Evolutionary conservation across 1,140 invertebrate species (phyloP).

Genomic region (Thaumatotibia leucotreta): DNA sequence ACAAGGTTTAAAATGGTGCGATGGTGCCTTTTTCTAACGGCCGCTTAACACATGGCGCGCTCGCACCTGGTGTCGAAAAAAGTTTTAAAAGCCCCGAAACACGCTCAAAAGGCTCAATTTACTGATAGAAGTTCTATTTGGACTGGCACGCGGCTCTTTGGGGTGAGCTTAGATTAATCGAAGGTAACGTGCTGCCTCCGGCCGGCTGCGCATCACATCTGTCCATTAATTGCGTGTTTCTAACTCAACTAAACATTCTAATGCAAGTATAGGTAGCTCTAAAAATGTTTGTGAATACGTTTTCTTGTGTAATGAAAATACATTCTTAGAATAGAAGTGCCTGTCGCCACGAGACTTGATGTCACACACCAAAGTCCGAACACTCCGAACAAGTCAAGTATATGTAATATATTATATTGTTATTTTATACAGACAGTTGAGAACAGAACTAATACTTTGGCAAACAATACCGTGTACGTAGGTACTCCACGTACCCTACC

Average conservation of each 20-base stretch:
- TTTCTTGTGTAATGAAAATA: too few relatives aligned
- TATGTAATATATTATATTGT: too few relatives aligned
- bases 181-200: background rate
- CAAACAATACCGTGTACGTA: too few relatives aligned
- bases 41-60: slow-evolving; percentile 22
- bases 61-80: slow-evolving; percentile 30
- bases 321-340: too few relatives aligned
- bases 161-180: background rate
- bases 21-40: slow-evolving; percentile 27
- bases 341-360: too few relatives aligned
- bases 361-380: too few relatives aligned
- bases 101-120: background rate
- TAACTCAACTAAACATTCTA: background rate
- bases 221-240: background rate
- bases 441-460: too few relatives aligned
- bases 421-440: too few relatives aligned
- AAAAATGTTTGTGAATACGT: background rate
- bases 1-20: background rate
- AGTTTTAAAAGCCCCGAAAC: slow-evolving; percentile 7
- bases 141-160: background rate
- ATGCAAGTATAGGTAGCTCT: background rate
- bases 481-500: too few relatives aligned
- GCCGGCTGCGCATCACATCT: background rate
- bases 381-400: too few relatives aligned
- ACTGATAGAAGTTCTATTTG: background rate